A percentile compares a stretch with the other conserved stretches of the same genome.
Evolutionary conservation across 2,113 vertebrate genomes (phyloP).

Genomic region (Sander vitreus): DNA sequence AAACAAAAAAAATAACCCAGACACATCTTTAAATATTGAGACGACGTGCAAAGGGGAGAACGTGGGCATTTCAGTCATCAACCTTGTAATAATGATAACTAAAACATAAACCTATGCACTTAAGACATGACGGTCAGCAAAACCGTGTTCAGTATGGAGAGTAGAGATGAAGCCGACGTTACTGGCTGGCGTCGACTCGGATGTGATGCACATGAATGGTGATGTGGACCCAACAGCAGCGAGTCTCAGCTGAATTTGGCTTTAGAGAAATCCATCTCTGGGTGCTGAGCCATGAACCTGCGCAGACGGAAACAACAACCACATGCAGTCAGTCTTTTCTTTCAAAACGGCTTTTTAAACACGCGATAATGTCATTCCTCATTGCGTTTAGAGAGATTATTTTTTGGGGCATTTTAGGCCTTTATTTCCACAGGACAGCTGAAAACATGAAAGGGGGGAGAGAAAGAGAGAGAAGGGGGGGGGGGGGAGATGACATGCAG

Average conservation of each 20-base stretch:
- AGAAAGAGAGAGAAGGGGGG: too few species aligned
- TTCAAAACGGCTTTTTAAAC: neutral
- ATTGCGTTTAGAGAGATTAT: neutral
- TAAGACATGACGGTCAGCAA: slow-evolving; percentile 25
- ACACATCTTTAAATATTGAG: slow-evolving; percentile 62
- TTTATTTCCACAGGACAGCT: too few species aligned
- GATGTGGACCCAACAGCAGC: neutral
- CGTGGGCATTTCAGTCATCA: slow-evolving; percentile 23
- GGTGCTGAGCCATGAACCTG: slow-evolving; percentile 88
- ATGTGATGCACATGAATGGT: neutral
- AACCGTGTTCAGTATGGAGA: slow-evolving; percentile 1
- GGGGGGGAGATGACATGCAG: too few species aligned
- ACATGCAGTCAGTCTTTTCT: neutral
- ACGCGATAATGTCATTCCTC: too few species aligned
- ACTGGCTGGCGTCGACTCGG: neutral
- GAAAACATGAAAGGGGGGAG: too few species aligned
- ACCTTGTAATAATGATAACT: neutral
- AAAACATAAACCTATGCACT: neutral
- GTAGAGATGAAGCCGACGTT: neutral
- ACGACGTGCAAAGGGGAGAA: slow-evolving; percentile 49
- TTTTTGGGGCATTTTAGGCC: too few species aligned
- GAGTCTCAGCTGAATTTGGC: slow-evolving; percentile 86
- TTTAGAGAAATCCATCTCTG: slow-evolving; percentile 89
- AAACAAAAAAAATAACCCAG: slow-evolving; percentile 29
- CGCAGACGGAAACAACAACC: slow-evolving; percentile 12